Evolutionary conservation across 2,797 vertebrate species (phyloP), one percentile per base, ranked within the genome.

Genomic region (Crocodylus rhombifer): DNA sequence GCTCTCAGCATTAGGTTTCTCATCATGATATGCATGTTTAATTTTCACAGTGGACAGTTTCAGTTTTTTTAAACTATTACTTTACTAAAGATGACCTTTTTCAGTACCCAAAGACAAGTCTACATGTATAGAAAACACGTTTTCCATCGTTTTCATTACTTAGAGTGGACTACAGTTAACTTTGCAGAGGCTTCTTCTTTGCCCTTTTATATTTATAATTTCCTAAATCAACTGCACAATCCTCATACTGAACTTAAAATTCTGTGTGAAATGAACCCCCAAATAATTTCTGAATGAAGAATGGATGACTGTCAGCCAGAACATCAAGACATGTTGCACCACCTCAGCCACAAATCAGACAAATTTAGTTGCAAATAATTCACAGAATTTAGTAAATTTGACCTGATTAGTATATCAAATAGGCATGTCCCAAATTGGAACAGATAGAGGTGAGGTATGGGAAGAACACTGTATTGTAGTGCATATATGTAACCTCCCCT

Each of bases 241-340:
- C 92, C 92, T 84, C 91, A 88, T 55, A 86, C 33, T 87, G 74
- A 86, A 87, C 96, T 90, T 93, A 91, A 96, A 96, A 95, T 95
- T 84, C 91, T 23, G 80, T 90, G 91, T 94, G 96, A 97, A 96
- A 96, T 91, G 92, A 88, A 94, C 96, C 95, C 90, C 91, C 93
- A 97, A 96, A 96, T 96, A 95, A 97, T 97, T 96, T 96, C 92
- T 86, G 84, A 90, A 91, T 0, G 5, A 69, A 90, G 93, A 80
- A 2, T 2, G 0, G 55, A 87, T 96, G 64, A 11, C 90, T 20
- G 16, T 89, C 91, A 80, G 85, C 84, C 36, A 1, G 65, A 55
- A 82, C 51, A 17, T 83, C 71, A 76, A 17, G 55, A 63, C 36
- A 71, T 80, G 30, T 74, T 86, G 67, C 88, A 36, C 75, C 76